Evolutionary conservation across 2,888 invertebrate genomes (phyloP).

Genomic region (Zhuqinia jingwanae): DNA sequence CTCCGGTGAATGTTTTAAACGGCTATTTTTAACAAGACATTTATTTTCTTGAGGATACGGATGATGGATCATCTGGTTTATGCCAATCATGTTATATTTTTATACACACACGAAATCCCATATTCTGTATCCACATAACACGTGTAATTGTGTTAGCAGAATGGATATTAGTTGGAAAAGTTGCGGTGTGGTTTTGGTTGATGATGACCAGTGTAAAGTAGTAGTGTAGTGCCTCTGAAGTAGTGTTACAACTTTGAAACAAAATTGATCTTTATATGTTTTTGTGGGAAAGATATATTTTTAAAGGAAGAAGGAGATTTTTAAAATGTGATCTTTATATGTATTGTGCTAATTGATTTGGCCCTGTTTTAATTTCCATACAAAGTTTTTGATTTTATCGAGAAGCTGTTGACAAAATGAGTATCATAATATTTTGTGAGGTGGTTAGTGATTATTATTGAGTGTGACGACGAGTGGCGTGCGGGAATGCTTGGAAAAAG

Average conservation of each 20-base stretch:
- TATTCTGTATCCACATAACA: conserved; percentile 27
- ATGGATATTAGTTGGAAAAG: too few species aligned
- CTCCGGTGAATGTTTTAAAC: not conserved
- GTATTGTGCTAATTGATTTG: not conserved
- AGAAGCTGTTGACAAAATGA: too few species aligned
- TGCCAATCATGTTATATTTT: conserved; percentile 54
- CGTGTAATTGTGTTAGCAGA: not conserved
- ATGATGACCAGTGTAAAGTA: conserved; percentile 28
- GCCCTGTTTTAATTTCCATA: not conserved
- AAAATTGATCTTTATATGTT: too few species aligned
- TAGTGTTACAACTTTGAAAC: not conserved
- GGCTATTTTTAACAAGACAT: conserved; percentile 57
- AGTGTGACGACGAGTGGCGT: too few species aligned
- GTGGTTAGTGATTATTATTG: too few species aligned
- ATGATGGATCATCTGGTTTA: conserved; percentile 63
- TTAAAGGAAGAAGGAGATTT: too few species aligned
- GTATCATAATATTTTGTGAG: too few species aligned
- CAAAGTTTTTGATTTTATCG: not conserved
- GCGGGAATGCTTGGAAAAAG: too few species aligned
- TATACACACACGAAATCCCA: not conserved
- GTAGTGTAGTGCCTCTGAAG: too few species aligned
- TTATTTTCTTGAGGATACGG: conserved; percentile 35
- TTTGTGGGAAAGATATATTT: not conserved
- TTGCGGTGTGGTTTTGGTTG: conserved; percentile 20
- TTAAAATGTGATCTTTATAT: too few species aligned